Percentiles rank a stretch among this genome's conserved stretches.
These are phyloP conservation scores for Neelides sp. DNA, from an alignment of 1,140 invertebrate genomes.

Conservation along the genomic window DNA sequence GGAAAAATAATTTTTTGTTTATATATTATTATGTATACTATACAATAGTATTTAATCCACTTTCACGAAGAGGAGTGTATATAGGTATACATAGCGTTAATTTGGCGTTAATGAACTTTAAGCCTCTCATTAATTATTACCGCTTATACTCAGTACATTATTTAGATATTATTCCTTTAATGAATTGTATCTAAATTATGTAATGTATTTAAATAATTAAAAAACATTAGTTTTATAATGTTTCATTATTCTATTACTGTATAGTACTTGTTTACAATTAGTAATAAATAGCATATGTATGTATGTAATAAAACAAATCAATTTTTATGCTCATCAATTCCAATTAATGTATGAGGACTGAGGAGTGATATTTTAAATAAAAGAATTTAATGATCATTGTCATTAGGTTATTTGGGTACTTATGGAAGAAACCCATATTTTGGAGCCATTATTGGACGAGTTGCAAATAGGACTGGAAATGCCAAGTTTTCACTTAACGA, in stretches of 20 bases:
- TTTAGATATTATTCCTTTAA: not conserved
- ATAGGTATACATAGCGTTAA: too few species aligned
- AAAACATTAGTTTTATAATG: too few species aligned
- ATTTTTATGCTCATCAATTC: too few species aligned
- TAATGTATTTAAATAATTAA: not conserved
- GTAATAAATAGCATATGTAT: too few species aligned
- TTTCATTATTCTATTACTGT: too few species aligned
- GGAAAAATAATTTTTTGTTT: too few species aligned
- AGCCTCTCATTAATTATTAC: not conserved
- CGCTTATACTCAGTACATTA: not conserved
- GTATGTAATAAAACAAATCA: too few species aligned
- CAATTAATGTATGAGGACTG: not conserved
- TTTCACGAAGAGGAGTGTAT: too few species aligned
- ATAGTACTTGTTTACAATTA: too few species aligned
- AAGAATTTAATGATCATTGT: not conserved
- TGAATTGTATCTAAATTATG: not conserved
- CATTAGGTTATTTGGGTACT: constrained; percentile 44
- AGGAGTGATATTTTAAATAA: constrained; percentile 1
- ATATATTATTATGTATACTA: too few species aligned
- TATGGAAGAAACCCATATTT: constrained; percentile 56
- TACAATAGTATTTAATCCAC: too few species aligned
- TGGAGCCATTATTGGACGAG: constrained; percentile 74
- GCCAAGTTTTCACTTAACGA: constrained; percentile 57
- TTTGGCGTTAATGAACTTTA: not conserved
- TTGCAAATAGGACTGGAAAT: constrained; percentile 68